Percentiles rank a stretch among this genome's conserved stretches.
phyloP scores from a whole-genome alignment of 2,888 invertebrate species.

The Folsomia candida region DNA sequence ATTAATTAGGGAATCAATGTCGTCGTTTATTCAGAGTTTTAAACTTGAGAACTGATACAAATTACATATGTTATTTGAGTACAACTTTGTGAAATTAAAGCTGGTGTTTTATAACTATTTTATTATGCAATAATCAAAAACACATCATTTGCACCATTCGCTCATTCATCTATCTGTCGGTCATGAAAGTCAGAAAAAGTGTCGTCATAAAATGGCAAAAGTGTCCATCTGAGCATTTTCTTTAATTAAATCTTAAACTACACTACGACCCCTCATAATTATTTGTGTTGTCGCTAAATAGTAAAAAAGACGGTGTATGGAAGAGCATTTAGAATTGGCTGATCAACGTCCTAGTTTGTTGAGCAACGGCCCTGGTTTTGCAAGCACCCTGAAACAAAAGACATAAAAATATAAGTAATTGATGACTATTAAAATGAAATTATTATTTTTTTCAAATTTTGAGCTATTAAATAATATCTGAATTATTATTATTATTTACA shows the following conservation, averaged over 20 bases:
- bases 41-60: neutral
- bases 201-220: neutral
- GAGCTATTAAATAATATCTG: neutral
- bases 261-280: constrained; percentile 23
- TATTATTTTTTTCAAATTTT: neutral
- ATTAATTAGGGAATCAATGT: neutral
- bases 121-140: neutral
- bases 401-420: too few relatives aligned
- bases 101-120: neutral
- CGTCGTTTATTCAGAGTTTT: neutral
- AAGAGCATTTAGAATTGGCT: neutral
- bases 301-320: neutral
- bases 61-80: neutral
- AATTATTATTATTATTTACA: too few relatives aligned
- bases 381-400: too few relatives aligned
- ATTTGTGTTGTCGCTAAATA: neutral
- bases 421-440: neutral
- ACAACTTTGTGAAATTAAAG: neutral
- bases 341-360: constrained; percentile 33
- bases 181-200: neutral
- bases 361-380: constrained; percentile 63
- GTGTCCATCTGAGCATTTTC: neutral
- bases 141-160: neutral
- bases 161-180: too few relatives aligned
- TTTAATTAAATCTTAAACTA: neutral